Evolutionary conservation across 2,797 vertebrate genomes (phyloP), one percentile per base, ranked within the genome.

Genomic region (Otolemur crassicaudatus): DNA sequence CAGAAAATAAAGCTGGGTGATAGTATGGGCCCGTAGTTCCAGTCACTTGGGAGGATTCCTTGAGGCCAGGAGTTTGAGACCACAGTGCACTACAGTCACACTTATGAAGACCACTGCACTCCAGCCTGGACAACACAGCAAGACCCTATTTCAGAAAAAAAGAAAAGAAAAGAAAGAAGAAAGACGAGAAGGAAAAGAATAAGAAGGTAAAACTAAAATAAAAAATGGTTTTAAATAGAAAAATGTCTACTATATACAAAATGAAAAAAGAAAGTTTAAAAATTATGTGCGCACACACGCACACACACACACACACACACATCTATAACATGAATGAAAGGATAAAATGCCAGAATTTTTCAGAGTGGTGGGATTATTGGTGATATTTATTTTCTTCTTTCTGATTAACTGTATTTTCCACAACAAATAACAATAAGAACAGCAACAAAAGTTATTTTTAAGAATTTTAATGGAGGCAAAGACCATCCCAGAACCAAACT

Each of bases 361-460:
- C 81, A 25, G 49, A 93, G 61, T 25, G 40, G 14, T 81, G 17
- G 23, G 16, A 85, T 82, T 25, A 63, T 19, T 27, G 56, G 20
- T 76, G 67, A 58, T 70, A 90, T 96, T 94, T 60, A 61, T 73
- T 93, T 94, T 85, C 46, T 95, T 82, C 60, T 88, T 86, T 72
- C 65, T 31, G 37, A 81, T 58, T 83, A 81, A 90, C 53, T 70
- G 7, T 69, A 61, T 49, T 90, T 94, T 65, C 76, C 65, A 77
- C 31, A 94, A 81, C 60, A 83, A 91, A 56, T 14, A 86, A 76
- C 31, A 94, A 22, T 19, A 34, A 49, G 19, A 80, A 75, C 2
- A 86, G 23, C 25, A 95, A 90, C 56, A 73, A 69, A 92, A 31
- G 19, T 58, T 65, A 84, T 37, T 92, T 83, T 75, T 90, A 69